phyloP scores from a whole-genome alignment of 2,797 vertebrate genomes.

The Fratercula arctica region DNA sequence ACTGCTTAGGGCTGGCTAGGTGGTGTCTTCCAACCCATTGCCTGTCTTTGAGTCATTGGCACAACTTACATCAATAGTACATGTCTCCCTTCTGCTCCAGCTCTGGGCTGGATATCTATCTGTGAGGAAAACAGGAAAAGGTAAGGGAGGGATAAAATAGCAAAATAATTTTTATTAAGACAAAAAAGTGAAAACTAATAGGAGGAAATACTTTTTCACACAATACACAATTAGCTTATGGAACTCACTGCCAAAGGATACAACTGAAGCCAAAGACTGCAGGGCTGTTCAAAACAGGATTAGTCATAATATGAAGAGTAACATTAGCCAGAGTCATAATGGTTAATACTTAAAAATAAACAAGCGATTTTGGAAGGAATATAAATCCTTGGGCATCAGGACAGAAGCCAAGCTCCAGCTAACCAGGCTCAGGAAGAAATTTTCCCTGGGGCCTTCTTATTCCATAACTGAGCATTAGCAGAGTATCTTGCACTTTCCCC shows the following conservation, averaged over 20 bases:
- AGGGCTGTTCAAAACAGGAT: constrained; percentile 33
- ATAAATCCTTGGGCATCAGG: constrained; percentile 19
- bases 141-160: not conserved
- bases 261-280: constrained; percentile 24
- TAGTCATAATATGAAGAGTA: constrained; percentile 4
- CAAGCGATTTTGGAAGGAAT: not conserved
- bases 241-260: constrained; percentile 20
- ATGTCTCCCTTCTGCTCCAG: not conserved
- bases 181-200: constrained; percentile 18
- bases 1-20: not conserved
- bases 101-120: not conserved
- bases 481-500: not conserved
- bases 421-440: not conserved
- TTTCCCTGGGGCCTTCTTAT: not conserved
- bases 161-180: constrained; percentile 1
- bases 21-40: not conserved
- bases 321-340: not conserved
- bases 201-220: constrained; percentile 26
- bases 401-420: constrained; percentile 21
- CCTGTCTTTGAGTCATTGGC: not conserved
- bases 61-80: not conserved
- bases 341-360: constrained; percentile 50
- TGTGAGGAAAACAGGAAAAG: constrained; percentile 26
- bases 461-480: not conserved
- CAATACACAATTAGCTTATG: constrained; percentile 10